Base-by-base conservation (phyloP, 2,888 invertebrate genomes). In the Mimumesa dahlbomi region DNA sequence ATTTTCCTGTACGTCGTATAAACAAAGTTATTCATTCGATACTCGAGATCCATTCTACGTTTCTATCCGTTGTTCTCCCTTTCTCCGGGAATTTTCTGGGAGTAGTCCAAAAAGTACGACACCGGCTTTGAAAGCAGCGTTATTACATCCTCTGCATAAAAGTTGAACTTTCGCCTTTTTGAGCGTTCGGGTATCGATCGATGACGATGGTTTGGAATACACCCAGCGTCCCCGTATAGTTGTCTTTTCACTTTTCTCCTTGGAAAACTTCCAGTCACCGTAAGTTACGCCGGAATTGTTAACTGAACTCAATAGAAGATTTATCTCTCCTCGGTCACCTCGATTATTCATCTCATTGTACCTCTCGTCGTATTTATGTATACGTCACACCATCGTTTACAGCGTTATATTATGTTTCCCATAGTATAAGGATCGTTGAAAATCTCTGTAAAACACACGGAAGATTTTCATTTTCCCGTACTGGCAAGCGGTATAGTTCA, bases 151-250 rank as follows among this genome's bases (percentile, higher is more conserved):
- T 34, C 34, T n/a, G 34, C 34, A 34, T 34, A 19, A 9, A 21
- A 31, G 31, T 21, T 19, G 31, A 45, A 52, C 57, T 57, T 57
- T 31, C 46, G 38, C 25, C 40, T 46, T 46, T 50, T 22, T 18
- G 6, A 46, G 46, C 29, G 13, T 31, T 29, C 18, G 4, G 16
- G 7, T 22, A 43, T 65, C 66, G 66, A 66, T 42, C 65, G 52
- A 43, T 13, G 11, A 21, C 46, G 4, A 31, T 11, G 16, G 11
- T 11, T 45, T 45, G 43, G 52, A 52, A 45, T 29, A 29, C 19
- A 11, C n/a, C 18, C 48, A 40, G 36, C 6, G 40, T 34, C 29
- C n/a, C 21, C 36, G 19, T 34, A 29, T 4, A 16, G 25, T 49
- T 22, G 14, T 14, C 49, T 52, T 40, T 52, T 66, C 40, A 42